These are phyloP conservation scores for Pantherophis vulpinus DNA, from an alignment of 2,797 vertebrate species.

Conservation along the genomic window DNA sequence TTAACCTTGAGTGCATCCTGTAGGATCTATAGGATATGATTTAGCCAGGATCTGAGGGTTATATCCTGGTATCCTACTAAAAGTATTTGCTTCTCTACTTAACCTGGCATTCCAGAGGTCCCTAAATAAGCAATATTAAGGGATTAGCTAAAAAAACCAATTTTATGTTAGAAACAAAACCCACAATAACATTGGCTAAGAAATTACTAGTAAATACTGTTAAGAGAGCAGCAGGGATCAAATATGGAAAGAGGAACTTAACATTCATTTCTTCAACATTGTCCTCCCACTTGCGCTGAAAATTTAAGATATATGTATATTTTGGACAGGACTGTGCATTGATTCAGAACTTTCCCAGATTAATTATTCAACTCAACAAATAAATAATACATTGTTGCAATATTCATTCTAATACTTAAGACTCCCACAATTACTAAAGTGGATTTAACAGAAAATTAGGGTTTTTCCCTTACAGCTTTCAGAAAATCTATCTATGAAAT, in stretches of 20 bases:
- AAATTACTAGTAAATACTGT: not conserved
- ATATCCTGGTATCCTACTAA: not conserved
- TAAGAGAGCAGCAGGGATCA: not conserved
- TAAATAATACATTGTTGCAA: not conserved
- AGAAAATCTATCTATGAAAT: not conserved
- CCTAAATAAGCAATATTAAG: not conserved
- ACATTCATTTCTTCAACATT: not conserved
- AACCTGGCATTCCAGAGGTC: not conserved
- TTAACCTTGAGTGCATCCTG: not conserved
- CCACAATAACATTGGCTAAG: not conserved
- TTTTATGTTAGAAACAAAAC: not conserved
- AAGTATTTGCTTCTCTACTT: not conserved
- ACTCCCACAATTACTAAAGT: not conserved
- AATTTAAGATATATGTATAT: not conserved
- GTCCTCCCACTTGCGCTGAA: not conserved
- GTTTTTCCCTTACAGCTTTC: not conserved
- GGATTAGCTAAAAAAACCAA: not conserved
- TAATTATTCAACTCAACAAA: not conserved
- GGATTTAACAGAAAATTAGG: not conserved
- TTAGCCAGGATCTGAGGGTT: not conserved
- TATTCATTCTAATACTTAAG: not conserved
- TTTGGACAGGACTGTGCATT: not conserved
- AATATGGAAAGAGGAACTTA: not conserved
- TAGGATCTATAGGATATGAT: not conserved
- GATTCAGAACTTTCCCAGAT: not conserved